A percentile compares a stretch with the other conserved stretches of the same genome.
These are phyloP conservation scores for Typhlomys cinereus DNA, from an alignment of 2,113 vertebrate genomes.

Conservation along the genomic window DNA sequence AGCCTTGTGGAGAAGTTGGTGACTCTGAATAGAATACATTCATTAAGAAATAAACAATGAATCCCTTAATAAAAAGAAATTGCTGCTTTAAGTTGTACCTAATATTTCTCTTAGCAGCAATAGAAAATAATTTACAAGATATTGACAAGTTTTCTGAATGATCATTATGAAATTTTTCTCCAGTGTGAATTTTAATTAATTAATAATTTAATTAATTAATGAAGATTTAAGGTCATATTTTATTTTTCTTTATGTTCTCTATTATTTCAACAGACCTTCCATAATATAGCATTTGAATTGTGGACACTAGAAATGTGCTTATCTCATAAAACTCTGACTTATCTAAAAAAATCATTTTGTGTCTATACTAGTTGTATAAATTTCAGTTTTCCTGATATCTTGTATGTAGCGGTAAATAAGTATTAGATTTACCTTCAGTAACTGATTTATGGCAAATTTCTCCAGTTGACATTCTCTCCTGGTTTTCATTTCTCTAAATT, in stretches of 20 bases:
- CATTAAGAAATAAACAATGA: slow-evolving; percentile 58
- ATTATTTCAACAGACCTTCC: slow-evolving; percentile 61
- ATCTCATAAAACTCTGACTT: slow-evolving; percentile 27
- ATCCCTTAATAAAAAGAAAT: slow-evolving; percentile 72
- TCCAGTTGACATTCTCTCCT: background rate
- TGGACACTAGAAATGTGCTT: slow-evolving; percentile 37
- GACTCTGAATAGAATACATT: slow-evolving; percentile 46
- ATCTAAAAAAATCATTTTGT: slow-evolving; percentile 54
- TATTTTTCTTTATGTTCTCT: slow-evolving; percentile 66
- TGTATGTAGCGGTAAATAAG: slow-evolving; percentile 2
- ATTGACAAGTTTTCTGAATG: too few species aligned
- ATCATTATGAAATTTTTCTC: too few species aligned
- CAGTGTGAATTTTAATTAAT: too few species aligned
- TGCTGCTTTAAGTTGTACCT: slow-evolving; percentile 65
- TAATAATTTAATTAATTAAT: slow-evolving; percentile 75
- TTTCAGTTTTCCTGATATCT: slow-evolving; percentile 9
- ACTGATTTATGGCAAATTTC: background rate
- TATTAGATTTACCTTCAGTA: background rate
- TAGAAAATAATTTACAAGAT: slow-evolving; percentile 70
- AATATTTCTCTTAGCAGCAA: slow-evolving; percentile 61
- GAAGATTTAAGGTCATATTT: slow-evolving; percentile 69
- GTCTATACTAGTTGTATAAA: slow-evolving; percentile 18
- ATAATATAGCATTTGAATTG: slow-evolving; percentile 57
- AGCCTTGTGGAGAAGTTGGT: slow-evolving; percentile 48
- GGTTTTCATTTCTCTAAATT: background rate